phyloP scores from a whole-genome alignment of 2,888 invertebrate genomes.

The Chelonus formosanus region DNA sequence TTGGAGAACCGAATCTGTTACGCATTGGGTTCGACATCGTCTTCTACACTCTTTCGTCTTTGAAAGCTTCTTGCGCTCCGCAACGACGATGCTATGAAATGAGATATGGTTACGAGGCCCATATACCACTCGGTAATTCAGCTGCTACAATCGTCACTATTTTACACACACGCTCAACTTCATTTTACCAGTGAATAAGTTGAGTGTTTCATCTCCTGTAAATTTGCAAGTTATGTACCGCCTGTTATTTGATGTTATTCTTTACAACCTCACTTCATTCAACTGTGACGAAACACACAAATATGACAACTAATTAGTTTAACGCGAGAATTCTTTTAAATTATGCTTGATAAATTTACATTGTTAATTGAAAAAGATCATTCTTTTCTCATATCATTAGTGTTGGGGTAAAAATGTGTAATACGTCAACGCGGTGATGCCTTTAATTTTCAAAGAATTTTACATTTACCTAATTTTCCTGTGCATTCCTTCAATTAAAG shows the following conservation, averaged over 20 bases:
- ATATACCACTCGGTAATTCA: constrained; percentile 43
- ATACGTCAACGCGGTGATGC: too few species aligned
- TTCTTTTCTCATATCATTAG: too few species aligned
- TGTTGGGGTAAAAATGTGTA: too few species aligned
- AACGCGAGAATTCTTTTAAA: background rate
- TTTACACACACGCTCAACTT: constrained; percentile 24
- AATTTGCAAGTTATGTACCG: constrained; percentile 60
- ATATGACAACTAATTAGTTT: constrained; percentile 6
- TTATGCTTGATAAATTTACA: too few species aligned
- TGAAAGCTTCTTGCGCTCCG: constrained; percentile 35
- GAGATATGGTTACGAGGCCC: constrained; percentile 56
- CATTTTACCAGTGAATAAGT: constrained; percentile 20
- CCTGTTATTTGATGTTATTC: constrained; percentile 44
- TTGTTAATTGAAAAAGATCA: too few species aligned
- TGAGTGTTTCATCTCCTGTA: constrained; percentile 25
- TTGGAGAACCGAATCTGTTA: constrained; percentile 62
- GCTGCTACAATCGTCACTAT: constrained; percentile 30
- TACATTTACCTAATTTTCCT: background rate
- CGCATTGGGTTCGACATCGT: constrained; percentile 54
- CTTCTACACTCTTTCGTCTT: constrained; percentile 23
- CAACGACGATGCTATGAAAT: constrained; percentile 53
- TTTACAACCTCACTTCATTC: constrained; percentile 22
- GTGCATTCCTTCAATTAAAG: background rate
- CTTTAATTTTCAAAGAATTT: too few species aligned
- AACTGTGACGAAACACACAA: constrained; percentile 28